phyloP scores from a whole-genome alignment of 2,888 invertebrate genomes.

The Stegophylla sp. region DNA sequence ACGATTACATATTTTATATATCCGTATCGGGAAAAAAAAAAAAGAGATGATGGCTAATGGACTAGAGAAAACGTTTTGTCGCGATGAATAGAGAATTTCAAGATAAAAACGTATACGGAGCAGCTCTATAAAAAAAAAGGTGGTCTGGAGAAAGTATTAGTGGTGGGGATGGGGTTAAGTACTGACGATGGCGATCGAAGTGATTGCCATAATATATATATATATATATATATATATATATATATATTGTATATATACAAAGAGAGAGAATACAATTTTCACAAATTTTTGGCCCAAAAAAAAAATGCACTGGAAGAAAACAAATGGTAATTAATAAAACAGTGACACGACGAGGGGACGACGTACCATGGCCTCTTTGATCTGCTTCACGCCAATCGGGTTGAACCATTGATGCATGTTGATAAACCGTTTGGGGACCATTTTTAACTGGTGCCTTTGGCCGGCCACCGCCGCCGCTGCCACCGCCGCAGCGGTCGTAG shows the following conservation, averaged over 20 bases:
- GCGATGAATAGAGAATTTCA: background rate
- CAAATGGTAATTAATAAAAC: background rate
- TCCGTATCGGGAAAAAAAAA: slow-evolving; percentile 1
- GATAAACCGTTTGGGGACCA: slow-evolving; percentile 88
- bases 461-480: slow-evolving; percentile 63
- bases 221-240: background rate
- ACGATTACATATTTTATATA: slow-evolving; percentile 17
- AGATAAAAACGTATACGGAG: background rate
- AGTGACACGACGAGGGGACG: background rate
- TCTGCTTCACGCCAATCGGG: slow-evolving; percentile 68
- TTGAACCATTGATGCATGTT: slow-evolving; percentile 90
- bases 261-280: background rate
- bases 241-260: background rate
- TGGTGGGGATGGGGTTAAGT: background rate
- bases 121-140: background rate
- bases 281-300: background rate
- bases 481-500: slow-evolving; percentile 61
- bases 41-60: background rate
- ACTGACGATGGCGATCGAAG: background rate
- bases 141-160: no score
- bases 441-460: slow-evolving; percentile 71
- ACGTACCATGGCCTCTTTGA: slow-evolving; percentile 67
- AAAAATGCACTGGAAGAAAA: background rate
- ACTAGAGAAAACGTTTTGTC: slow-evolving; percentile 18
- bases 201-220: background rate